Percentiles rank a stretch among this genome's conserved stretches.
These are phyloP conservation scores for Aphidius gifuensis DNA, from an alignment of 1,140 invertebrate species.

Conservation along the genomic window DNA sequence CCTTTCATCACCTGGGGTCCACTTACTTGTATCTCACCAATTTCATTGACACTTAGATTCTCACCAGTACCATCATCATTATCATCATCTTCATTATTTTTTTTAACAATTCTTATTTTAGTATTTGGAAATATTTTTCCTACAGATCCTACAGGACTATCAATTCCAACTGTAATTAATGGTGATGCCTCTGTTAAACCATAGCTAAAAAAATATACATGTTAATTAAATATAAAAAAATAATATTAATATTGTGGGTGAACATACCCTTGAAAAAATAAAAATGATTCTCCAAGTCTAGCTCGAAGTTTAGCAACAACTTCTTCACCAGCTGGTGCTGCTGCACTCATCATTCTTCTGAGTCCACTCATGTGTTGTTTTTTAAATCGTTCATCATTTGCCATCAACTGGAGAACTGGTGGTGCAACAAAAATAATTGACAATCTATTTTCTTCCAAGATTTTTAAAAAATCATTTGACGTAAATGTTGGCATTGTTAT, in stretches of 20 bases:
- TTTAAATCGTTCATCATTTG: constrained; percentile 61
- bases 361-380: constrained; percentile 58
- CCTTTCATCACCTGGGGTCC: constrained; percentile 52
- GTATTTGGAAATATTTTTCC: neutral
- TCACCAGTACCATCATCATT: constrained; percentile 7
- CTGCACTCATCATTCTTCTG: constrained; percentile 62
- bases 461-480: constrained; percentile 57
- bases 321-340: constrained; percentile 65
- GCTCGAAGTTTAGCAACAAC: constrained; percentile 60
- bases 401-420: constrained; percentile 68
- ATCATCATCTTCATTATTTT: constrained; percentile 26
- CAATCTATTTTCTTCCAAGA: constrained; percentile 57
- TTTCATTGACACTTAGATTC: constrained; percentile 29
- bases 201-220: constrained; percentile 41
- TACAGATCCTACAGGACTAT: constrained; percentile 18
- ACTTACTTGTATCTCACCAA: constrained; percentile 34
- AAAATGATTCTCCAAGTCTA: constrained; percentile 41
- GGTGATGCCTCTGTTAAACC: constrained; percentile 66
- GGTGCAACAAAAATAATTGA: constrained; percentile 60
- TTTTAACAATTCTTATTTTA: neutral
- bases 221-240: no score
- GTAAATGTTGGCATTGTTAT: constrained; percentile 70
- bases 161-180: constrained; percentile 36
- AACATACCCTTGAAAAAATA: constrained; percentile 44
- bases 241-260: no score